Evolutionary conservation across 2,113 vertebrate species (phyloP).

Genomic region (Camelus bactrianus): DNA sequence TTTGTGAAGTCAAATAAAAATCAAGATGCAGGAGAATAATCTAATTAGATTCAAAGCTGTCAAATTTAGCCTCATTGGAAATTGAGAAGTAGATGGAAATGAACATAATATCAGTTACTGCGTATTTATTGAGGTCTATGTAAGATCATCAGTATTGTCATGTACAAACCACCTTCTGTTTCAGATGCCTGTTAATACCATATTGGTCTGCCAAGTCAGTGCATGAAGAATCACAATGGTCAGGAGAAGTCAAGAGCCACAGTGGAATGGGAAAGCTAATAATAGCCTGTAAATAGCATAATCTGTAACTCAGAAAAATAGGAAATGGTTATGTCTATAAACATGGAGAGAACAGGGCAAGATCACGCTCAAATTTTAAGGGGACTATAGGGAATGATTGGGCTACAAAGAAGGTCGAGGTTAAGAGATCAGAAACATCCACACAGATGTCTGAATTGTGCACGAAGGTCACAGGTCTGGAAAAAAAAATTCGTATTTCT

Average conservation of each 20-base stretch:
- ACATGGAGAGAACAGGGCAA: background rate
- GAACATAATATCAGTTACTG: background rate
- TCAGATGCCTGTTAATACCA: background rate
- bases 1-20: background rate
- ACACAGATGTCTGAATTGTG: slow-evolving; percentile 4
- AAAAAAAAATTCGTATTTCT: slow-evolving; percentile 39
- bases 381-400: background rate
- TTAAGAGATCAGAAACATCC: slow-evolving; percentile 2
- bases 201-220: background rate
- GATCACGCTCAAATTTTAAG: background rate
- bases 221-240: background rate
- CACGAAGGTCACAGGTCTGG: background rate
- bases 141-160: background rate
- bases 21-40: background rate
- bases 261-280: background rate
- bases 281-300: background rate
- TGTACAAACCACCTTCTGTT: background rate
- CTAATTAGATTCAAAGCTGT: background rate
- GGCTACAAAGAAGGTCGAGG: background rate
- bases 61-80: background rate
- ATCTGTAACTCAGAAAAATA: background rate
- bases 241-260: background rate
- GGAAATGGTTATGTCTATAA: background rate
- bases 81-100: background rate
- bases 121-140: background rate